Percentiles rank a stretch among this genome's conserved stretches.
These are phyloP conservation scores for Sisor rabdophorus DNA, from an alignment of 2,113 vertebrate genomes.

Conservation along the genomic window DNA sequence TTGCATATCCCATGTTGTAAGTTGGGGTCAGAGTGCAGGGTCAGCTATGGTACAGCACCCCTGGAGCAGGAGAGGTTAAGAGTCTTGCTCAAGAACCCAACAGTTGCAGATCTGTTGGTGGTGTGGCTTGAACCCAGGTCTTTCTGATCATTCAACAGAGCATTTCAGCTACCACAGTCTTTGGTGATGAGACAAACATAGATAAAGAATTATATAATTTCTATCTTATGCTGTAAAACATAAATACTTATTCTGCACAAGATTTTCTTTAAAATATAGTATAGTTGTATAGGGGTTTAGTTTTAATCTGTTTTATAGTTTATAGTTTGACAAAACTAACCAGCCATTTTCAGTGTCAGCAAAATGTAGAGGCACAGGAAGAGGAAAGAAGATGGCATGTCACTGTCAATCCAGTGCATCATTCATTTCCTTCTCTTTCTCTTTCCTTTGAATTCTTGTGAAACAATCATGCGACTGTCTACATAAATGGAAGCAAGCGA, in stretches of 20 bases:
- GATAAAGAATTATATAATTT: constrained; percentile 9
- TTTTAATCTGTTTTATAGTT: neutral
- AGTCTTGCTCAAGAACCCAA: too few species aligned
- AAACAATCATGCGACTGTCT: constrained; percentile 16
- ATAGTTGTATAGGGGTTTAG: neutral
- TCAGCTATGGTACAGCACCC: too few species aligned
- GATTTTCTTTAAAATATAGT: neutral
- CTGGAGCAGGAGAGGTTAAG: too few species aligned
- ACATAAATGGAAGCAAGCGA: too few species aligned
- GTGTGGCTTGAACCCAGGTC: too few species aligned
- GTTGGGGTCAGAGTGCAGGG: too few species aligned
- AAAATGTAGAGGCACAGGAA: constrained; percentile 22
- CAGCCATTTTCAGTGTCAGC: constrained; percentile 28
- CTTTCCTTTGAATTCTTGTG: constrained; percentile 20
- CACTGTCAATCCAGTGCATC: constrained; percentile 36
- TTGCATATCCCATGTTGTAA: too few species aligned
- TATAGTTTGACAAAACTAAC: too few species aligned
- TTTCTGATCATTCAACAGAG: too few species aligned
- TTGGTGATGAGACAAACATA: neutral
- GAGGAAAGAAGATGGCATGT: constrained; percentile 34
- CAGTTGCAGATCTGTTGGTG: too few species aligned
- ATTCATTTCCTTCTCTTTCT: constrained; percentile 35
- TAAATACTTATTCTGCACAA: neutral
- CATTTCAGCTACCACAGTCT: too few species aligned
- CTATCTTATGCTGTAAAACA: neutral